These are phyloP conservation scores for Okamejei kenojei DNA, from an alignment of 2,797 vertebrate species.

Conservation along the genomic window DNA sequence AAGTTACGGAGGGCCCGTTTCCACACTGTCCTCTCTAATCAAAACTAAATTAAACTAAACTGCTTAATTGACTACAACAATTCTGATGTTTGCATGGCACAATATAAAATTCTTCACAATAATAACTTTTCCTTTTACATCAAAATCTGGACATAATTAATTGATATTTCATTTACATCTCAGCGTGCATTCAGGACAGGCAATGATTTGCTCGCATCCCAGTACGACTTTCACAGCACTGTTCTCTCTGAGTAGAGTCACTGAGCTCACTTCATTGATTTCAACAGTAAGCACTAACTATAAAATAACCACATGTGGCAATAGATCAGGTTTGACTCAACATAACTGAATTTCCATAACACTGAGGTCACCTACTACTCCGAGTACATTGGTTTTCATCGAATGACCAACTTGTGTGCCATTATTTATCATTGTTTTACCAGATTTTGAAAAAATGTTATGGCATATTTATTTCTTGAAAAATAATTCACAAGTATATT, in stretches of 20 bases:
- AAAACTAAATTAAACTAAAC: too few relatives aligned
- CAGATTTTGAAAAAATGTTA: conserved; percentile 1
- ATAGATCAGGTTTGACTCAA: not conserved
- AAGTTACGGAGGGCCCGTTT: too few relatives aligned
- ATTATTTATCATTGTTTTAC: conserved; percentile 27
- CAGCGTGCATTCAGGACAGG: not conserved
- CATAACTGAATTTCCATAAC: not conserved
- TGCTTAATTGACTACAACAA: too few relatives aligned
- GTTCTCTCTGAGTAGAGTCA: not conserved
- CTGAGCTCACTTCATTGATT: not conserved
- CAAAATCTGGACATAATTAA: not conserved
- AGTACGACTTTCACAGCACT: not conserved
- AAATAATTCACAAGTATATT: not conserved
- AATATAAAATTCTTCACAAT: not conserved
- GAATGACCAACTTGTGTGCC: not conserved
- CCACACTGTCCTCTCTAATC: too few relatives aligned
- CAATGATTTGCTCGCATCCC: not conserved
- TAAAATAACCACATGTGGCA: not conserved
- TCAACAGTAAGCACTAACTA: not conserved
- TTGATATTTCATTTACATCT: not conserved
- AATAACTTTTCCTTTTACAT: not conserved
- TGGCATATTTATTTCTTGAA: not conserved
- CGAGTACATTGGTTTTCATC: not conserved
- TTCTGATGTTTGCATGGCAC: too few relatives aligned
- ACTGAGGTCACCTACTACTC: not conserved